phyloP scores from a whole-genome alignment of 2,797 vertebrate genomes.

The Cossypha caffra region DNA sequence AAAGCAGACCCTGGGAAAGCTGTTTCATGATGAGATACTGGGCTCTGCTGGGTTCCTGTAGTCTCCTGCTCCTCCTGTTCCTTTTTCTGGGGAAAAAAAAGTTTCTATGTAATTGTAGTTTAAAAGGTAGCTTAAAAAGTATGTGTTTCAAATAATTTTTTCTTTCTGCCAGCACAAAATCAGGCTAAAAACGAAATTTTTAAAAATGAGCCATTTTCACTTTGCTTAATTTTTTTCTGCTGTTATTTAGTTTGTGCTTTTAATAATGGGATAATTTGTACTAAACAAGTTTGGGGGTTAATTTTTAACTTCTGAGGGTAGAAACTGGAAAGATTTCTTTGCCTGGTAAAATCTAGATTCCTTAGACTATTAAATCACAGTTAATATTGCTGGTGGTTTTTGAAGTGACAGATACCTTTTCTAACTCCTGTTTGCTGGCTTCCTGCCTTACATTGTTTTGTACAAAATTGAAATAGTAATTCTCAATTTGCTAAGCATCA shows the following conservation, averaged over 20 bases:
- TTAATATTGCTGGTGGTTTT: not conserved
- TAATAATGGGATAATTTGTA: not conserved
- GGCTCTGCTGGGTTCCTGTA: not conserved
- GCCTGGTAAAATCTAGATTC: not conserved
- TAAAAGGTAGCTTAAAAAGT: not conserved
- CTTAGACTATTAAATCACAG: not conserved
- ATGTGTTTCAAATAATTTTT: not conserved
- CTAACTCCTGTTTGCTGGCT: not conserved
- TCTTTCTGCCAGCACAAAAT: not conserved
- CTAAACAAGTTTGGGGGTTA: not conserved
- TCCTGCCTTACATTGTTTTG: not conserved
- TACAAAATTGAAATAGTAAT: not conserved
- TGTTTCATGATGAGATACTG: accelerated
- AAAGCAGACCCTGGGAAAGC: not conserved
- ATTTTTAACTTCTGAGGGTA: not conserved
- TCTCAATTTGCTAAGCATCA: not conserved
- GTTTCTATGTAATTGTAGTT: not conserved
- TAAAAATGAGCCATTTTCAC: not conserved
- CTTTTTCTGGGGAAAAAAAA: not conserved
- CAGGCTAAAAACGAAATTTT: not conserved
- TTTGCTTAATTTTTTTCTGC: not conserved
- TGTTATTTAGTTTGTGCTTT: not conserved
- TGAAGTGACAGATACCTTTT: not conserved
- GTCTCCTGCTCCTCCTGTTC: not conserved
- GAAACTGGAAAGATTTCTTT: not conserved